Percentiles rank a stretch among this genome's conserved stretches.
Conservation (phyloP, 2,888 invertebrate species). For the Petrolisthes manimaculis region DNA sequence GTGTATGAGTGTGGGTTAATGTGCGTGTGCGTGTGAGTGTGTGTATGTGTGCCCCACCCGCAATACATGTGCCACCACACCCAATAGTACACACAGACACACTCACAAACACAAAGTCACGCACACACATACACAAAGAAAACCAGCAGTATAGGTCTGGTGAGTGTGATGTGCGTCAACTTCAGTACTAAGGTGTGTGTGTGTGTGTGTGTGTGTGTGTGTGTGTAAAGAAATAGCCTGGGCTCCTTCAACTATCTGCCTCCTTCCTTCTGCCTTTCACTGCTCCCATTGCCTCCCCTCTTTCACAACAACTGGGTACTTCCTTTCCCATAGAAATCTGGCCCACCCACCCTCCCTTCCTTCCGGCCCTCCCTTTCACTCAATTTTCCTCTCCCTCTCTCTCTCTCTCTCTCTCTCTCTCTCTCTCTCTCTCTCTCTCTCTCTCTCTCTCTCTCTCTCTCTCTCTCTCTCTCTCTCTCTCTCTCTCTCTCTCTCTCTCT, state of each 20-base stretch:
- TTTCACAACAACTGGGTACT: background rate
- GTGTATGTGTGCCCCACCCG: background rate
- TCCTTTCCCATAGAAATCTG: background rate
- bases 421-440: background rate
- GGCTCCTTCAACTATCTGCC: background rate
- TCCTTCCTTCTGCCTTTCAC: background rate
- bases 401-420: background rate
- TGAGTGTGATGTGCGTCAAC: too few relatives aligned
- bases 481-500: slow-evolving; percentile 5
- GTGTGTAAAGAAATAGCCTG: background rate
- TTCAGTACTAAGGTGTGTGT: background rate
- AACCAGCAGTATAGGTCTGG: too few relatives aligned
- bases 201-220: background rate
- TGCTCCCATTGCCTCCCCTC: background rate
- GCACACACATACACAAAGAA: too few relatives aligned
- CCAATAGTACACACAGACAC: too few relatives aligned
- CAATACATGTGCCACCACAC: too few relatives aligned
- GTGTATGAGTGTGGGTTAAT: background rate
- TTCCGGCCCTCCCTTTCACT: background rate
- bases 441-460: slow-evolving; percentile 3
- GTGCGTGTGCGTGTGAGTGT: background rate
- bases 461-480: slow-evolving; percentile 18
- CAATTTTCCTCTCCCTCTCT: background rate
- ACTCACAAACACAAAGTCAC: too few relatives aligned
- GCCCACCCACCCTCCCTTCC: background rate